A percentile compares a stretch with the other conserved stretches of the same genome.
phyloP scores from a whole-genome alignment of 2,797 vertebrate genomes.

The Peromyscus attwateri region DNA sequence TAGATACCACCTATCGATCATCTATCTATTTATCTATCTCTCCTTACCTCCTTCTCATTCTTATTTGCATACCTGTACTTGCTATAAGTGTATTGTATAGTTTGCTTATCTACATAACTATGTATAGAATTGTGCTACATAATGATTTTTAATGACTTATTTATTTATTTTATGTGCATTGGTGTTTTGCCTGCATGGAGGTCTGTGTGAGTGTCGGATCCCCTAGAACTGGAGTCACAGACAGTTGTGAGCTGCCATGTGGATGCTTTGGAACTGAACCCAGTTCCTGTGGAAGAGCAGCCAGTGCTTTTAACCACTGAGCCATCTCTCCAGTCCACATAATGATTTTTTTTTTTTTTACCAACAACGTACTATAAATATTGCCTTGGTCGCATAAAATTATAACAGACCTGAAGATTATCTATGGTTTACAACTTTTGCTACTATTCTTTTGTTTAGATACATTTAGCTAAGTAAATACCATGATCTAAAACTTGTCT shows the following conservation, averaged over 20 bases:
- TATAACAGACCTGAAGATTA: not conserved
- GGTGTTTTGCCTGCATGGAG: not conserved
- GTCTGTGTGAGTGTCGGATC: not conserved
- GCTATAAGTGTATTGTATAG: not conserved
- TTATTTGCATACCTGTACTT: not conserved
- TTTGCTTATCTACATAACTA: not conserved
- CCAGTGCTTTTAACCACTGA: not conserved
- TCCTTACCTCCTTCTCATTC: not conserved
- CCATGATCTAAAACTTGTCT: not conserved
- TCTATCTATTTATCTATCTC: not conserved
- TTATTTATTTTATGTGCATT: not conserved
- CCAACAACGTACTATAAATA: not conserved
- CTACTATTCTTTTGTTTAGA: not conserved
- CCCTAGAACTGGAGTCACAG: not conserved
- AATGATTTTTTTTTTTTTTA: not conserved
- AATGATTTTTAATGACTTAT: not conserved
- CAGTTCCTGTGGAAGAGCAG: not conserved
- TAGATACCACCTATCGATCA: no score
- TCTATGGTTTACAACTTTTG: not conserved
- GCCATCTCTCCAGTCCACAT: not conserved
- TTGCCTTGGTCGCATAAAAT: not conserved
- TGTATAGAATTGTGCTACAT: not conserved
- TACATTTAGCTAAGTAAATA: not conserved
- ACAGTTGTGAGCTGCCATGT: not conserved
- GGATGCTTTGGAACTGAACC: not conserved